Evolutionary conservation across 2,888 invertebrate genomes (phyloP).

Genomic region (Chaitophorus viminalis): DNA sequence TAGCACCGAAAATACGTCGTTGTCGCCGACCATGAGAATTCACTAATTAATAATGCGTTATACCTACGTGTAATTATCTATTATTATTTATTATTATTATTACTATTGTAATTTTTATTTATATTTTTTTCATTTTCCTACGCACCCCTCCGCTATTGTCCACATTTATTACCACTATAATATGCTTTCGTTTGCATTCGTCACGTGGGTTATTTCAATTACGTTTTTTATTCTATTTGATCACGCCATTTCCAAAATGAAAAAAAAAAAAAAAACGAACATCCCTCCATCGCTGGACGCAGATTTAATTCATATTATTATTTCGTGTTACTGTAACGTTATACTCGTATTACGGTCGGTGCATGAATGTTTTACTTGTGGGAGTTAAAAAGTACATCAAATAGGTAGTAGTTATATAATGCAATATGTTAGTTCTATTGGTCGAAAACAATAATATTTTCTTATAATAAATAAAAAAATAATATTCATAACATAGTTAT

Average conservation of each 20-base stretch:
- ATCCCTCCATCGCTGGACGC: background rate
- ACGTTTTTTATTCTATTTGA: background rate
- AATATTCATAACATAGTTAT: too few species aligned
- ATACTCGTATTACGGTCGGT: background rate
- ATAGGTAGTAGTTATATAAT: too few species aligned
- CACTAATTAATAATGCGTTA: background rate
- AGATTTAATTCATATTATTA: background rate
- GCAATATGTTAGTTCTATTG: too few species aligned
- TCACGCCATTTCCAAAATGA: background rate
- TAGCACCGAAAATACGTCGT: background rate
- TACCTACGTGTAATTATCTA: background rate
- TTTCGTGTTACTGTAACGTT: background rate
- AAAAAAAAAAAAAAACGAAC: background rate
- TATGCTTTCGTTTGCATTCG: background rate
- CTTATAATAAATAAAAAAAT: too few species aligned
- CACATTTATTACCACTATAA: background rate
- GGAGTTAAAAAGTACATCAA: background rate
- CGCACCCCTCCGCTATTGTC: background rate
- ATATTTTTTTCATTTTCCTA: background rate
- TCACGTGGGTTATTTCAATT: background rate
- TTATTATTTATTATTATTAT: too few species aligned
- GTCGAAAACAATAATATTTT: too few species aligned
- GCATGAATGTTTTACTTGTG: background rate
- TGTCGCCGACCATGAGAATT: background rate
- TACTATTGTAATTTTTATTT: too few species aligned